Conservation (phyloP, 2,797 vertebrate genomes). For the Lycodopsis pacificus region DNA sequence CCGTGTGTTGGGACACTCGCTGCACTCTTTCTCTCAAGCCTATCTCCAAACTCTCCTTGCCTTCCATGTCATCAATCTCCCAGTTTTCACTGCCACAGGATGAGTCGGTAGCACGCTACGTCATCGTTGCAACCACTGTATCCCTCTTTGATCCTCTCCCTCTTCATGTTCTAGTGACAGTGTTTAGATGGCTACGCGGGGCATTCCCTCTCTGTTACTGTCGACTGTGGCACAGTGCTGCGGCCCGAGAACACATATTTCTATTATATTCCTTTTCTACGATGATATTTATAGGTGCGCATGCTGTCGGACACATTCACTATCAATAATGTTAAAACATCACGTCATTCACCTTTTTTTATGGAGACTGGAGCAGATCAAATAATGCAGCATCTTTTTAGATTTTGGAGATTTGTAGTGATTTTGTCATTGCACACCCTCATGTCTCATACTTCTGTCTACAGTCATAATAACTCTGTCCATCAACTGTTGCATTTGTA, state of each 20-base stretch:
- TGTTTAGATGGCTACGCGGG: constrained; percentile 38
- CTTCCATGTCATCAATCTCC: constrained; percentile 36
- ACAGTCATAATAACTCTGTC: too few relatives aligned
- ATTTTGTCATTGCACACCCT: not conserved
- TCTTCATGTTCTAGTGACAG: constrained; percentile 31
- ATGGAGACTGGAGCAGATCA: too few relatives aligned
- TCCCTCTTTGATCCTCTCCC: constrained; percentile 42
- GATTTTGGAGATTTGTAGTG: not conserved
- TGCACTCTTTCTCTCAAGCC: constrained; percentile 10
- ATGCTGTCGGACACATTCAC: not conserved
- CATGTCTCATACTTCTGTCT: not conserved
- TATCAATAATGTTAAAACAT: not conserved
- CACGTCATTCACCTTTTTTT: not conserved
- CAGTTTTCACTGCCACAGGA: constrained; percentile 38
- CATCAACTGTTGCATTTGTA: not conserved
- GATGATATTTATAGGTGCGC: not conserved
- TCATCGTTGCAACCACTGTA: constrained; percentile 44
- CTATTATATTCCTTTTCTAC: constrained; percentile 1
- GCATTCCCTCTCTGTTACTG: constrained; percentile 23
- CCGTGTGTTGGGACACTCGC: constrained; percentile 35
- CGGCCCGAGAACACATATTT: not conserved
- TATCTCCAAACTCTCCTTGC: constrained; percentile 22
- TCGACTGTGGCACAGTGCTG: constrained; percentile 1
- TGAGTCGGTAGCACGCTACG: constrained; percentile 38
- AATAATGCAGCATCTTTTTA: not conserved